Evolutionary conservation across 2,888 invertebrate genomes (phyloP), one percentile per base, ranked within the genome.

Genomic region (Nemapogon koenigi): DNA sequence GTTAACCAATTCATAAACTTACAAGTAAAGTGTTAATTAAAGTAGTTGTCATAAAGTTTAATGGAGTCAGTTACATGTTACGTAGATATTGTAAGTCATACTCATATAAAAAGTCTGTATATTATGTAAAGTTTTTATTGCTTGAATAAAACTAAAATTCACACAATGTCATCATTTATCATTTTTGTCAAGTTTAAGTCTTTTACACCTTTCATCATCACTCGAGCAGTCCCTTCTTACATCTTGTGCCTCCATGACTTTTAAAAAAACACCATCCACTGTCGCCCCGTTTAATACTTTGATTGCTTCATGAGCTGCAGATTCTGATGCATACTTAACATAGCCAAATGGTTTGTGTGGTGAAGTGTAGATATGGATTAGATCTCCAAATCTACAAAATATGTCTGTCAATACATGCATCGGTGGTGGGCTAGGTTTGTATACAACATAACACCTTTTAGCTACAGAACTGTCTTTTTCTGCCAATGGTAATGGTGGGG

Each of bases 301-400:
- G 36, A 91, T 90, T 3, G 93, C 93, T 46, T 86, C 83, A 45
- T 85, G 83, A 1, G 96, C 96, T 43, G 91, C 86, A 33, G 85
- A 86, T 38, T 82, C 81, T 25, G 83, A 85, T 3, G 93, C 90
- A 75, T 90, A 97, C 61, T 92, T 94, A 1, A 90, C 95, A 71
- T 94, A 97, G 0, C 96, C 96, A 73, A 91, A 96, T 56, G 92
- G 95, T 65, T 93, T 91, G 55, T 94, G 90, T 38, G 88, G 88
- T 46, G 95, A 79, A 63, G 94, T 85, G 56, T 90, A 92, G 1
- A 95, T 90, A 60, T 95, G 94, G 47, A 96, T 94, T 2, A 96
- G 81, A 60, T 90, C 87, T 6, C 94, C 95, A 73, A 96, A 97
- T 51, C 96, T 85, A 49, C 90, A 90, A 63, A 97, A 97, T 3